Evolutionary conservation across 2,888 invertebrate genomes (phyloP).

Genomic region (Metallyticus violacea): DNA sequence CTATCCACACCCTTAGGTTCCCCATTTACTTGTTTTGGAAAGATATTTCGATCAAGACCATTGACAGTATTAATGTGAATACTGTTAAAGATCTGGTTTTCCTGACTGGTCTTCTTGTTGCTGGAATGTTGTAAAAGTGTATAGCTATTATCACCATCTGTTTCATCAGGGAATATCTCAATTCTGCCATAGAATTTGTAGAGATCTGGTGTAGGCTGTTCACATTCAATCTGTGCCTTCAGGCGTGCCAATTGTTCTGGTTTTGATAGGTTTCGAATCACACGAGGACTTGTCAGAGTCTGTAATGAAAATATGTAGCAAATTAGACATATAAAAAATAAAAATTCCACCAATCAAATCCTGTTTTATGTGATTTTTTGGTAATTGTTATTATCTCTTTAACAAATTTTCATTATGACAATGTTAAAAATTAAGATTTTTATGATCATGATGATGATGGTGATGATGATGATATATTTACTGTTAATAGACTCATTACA

Average conservation of each 20-base stretch:
- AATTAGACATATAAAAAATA: not conserved
- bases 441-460: too few relatives aligned
- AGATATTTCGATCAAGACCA: not conserved
- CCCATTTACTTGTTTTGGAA: too few relatives aligned
- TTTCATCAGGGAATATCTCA: constrained; percentile 38
- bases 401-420: too few relatives aligned
- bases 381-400: too few relatives aligned
- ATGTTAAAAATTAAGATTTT: too few relatives aligned
- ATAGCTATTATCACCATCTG: not conserved
- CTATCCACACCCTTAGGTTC: not conserved
- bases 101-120: not conserved
- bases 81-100: not conserved
- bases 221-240: constrained; percentile 65
- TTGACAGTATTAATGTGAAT: not conserved
- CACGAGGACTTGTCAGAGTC: constrained; percentile 44
- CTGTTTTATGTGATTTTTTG: not conserved
- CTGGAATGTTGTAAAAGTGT: not conserved
- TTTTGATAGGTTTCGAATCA: constrained; percentile 38
- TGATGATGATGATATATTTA: too few relatives aligned
- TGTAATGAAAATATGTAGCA: constrained; percentile 29
- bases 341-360: not conserved
- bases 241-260: constrained; percentile 42
- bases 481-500: too few relatives aligned
- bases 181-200: constrained; percentile 74
- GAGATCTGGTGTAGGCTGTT: constrained; percentile 69